Conservation (phyloP, 1,140 invertebrate species). For the Gonioctena quinquepunctata region DNA sequence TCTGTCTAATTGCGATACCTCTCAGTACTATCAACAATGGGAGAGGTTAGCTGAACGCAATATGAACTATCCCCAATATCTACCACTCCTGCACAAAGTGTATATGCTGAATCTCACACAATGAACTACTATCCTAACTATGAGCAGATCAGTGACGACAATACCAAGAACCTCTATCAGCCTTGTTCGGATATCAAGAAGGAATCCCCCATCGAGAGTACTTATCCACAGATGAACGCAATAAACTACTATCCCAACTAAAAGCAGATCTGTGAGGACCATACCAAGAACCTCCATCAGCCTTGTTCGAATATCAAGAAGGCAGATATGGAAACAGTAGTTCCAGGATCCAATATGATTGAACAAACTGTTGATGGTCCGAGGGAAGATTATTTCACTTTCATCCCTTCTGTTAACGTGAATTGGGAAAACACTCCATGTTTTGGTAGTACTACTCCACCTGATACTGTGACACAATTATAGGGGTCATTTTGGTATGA, state of each 20-base stretch:
- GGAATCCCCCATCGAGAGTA: too few species aligned
- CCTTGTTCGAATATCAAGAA: too few species aligned
- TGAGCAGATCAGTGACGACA: not conserved
- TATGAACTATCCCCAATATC: not conserved
- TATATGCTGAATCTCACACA: not conserved
- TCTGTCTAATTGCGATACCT: not conserved
- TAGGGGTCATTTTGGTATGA: too few species aligned
- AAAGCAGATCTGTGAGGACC: too few species aligned
- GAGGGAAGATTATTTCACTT: not conserved
- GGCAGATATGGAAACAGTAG: not conserved
- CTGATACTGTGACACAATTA: not conserved
- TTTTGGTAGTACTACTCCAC: not conserved
- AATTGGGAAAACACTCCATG: not conserved
- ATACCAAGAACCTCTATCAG: not conserved
- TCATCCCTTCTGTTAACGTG: not conserved
- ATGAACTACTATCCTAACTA: not conserved
- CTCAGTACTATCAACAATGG: slow-evolving; percentile 5
- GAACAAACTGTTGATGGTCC: not conserved
- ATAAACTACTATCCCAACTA: too few species aligned
- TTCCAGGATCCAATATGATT: not conserved
- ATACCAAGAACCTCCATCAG: too few species aligned
- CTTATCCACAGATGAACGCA: too few species aligned
- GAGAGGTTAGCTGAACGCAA: not conserved
- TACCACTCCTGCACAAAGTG: not conserved
- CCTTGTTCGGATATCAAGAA: not conserved